A percentile compares a stretch with the other conserved stretches of the same genome.
phyloP scores from a whole-genome alignment of 2,113 vertebrate species.

The Clarias macrocephalus region DNA sequence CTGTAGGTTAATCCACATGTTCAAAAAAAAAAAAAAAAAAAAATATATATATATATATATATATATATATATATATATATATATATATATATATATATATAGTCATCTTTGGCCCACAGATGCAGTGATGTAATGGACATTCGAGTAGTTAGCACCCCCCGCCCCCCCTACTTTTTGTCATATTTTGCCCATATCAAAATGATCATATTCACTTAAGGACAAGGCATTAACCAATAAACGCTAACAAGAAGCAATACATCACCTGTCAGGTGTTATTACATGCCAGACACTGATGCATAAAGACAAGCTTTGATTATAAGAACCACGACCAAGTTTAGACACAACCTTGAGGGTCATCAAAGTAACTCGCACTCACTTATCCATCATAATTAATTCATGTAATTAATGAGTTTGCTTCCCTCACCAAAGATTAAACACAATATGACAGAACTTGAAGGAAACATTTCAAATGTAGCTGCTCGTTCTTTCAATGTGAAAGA shows the following conservation, averaged over 20 bases:
- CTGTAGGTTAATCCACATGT: not conserved
- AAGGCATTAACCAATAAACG: not conserved
- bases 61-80: no score
- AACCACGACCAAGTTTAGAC: constrained; percentile 6
- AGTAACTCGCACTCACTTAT: not conserved
- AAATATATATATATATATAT: no score
- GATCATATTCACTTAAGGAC: not conserved
- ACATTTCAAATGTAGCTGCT: not conserved
- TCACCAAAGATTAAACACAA: constrained; percentile 6
- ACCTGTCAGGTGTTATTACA: constrained; percentile 26
- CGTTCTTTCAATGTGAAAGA: not conserved
- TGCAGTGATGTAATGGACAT: not conserved
- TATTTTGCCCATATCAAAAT: not conserved
- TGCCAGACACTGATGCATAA: not conserved
- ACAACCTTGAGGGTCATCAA: constrained; percentile 10
- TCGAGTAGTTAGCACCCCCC: no score
- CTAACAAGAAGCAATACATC: not conserved
- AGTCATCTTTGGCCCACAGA: not conserved
- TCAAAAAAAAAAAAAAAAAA: no score
- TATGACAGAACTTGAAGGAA: not conserved
- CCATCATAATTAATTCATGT: not conserved
- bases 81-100: no score
- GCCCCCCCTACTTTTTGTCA: not conserved
- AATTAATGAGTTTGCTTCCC: constrained; percentile 18
- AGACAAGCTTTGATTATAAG: not conserved